Evolutionary conservation across 2,888 invertebrate species (phyloP), one percentile per base, ranked within the genome.

Genomic region (Buathra laborator): DNA sequence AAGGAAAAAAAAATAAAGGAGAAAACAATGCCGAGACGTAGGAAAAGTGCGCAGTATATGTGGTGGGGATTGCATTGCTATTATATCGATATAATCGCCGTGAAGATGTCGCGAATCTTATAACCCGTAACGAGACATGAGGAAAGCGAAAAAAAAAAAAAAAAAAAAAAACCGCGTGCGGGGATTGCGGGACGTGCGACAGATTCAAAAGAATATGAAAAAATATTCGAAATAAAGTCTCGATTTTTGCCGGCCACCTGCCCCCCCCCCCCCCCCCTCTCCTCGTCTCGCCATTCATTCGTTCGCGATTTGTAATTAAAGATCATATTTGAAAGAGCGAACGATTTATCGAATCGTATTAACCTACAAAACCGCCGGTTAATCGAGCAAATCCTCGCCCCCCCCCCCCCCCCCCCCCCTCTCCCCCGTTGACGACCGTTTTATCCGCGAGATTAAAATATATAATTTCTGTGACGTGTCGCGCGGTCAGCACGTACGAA

Each of bases 61-160:
- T 24, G 12, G 56, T 19, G 70, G 51, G 62, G 48, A 79, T 84
- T 70, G 72, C 70, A 81, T 19, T 67, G 66, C 75, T 56, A 12
- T 56, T 80, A 70, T 79, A 84, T 84, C 72, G 80, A 71, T 72
- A 83, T 74, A 66, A 79, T 84, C 79, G 79, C 72, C 59, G 78
- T 79, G 76, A 83, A 67, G 70, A 86, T 74, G 37, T 72, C 44
- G 37, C 37, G 56, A 56, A 56, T 56, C 19, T 19, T 53, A 37
- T 16, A 16, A 53, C 9, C 37, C 53, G 19, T 14, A 62, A 51
- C 46, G 59, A 16, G 24, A 51, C 24, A 44, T 14, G 3, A 10
- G n/a, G 44, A 10, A 4, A 12, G 14, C 24, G 64, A 46, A 37
- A 51, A 62, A n/a, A 37, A 37, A 62, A 62, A 6, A 14, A 59